phyloP scores from a whole-genome alignment of 2,888 invertebrate species.

The Eustalomyia histrio region DNA sequence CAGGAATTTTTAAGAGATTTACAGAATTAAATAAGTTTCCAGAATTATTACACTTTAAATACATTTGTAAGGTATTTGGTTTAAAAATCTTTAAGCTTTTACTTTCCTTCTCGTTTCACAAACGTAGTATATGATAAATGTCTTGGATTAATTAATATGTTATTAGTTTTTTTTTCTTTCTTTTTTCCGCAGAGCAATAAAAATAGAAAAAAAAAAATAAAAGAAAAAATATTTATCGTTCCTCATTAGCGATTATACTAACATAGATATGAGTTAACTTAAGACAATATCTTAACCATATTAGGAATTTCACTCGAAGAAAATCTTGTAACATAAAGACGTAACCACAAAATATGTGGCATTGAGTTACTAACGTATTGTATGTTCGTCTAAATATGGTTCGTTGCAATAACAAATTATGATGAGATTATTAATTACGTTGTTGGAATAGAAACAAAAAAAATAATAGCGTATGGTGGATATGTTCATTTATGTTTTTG shows the following conservation, averaged over 20 bases:
- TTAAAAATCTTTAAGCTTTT: no score
- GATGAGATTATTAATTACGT: constrained; percentile 78
- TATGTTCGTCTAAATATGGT: constrained; percentile 47
- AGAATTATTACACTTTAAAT: no score
- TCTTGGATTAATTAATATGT: no score
- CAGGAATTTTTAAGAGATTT: no score
- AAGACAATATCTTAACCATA: constrained; percentile 33
- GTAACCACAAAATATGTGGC: constrained; percentile 62
- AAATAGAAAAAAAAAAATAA: no score
- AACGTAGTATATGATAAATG: no score
- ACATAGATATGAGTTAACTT: constrained; percentile 31
- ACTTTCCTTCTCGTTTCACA: no score
- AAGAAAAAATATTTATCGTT: constrained; percentile 24
- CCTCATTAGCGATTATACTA: constrained; percentile 33
- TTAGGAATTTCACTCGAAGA: constrained; percentile 13
- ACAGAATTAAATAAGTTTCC: no score
- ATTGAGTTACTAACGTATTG: constrained; percentile 31
- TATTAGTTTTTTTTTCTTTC: no score
- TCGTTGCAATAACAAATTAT: constrained; percentile 73
- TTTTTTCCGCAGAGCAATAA: no score
- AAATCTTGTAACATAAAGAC: constrained; percentile 47
- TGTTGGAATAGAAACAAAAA: constrained; percentile 9
- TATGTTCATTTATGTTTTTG: constrained; percentile 6
- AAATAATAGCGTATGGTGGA: constrained; percentile 28
- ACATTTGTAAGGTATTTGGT: no score